A percentile compares a stretch with the other conserved stretches of the same genome.
These are phyloP conservation scores for Epinephelus moara DNA, from an alignment of 2,113 vertebrate species.

Conservation along the genomic window DNA sequence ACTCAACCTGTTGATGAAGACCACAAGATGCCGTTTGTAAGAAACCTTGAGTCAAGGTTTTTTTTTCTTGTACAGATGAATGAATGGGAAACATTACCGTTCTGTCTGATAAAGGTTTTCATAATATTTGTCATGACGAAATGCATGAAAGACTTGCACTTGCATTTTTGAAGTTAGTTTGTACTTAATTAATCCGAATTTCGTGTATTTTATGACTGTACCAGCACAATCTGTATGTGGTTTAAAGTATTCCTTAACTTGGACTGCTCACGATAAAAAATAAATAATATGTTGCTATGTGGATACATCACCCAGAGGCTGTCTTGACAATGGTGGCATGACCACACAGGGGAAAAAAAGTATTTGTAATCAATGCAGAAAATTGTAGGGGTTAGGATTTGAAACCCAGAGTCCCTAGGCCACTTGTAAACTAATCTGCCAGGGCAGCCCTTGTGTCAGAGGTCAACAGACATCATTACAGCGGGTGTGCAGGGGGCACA, in stretches of 20 bases:
- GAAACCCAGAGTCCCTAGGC: constrained; percentile 74
- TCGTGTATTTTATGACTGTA: not conserved
- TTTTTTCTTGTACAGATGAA: not conserved
- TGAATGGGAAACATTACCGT: not conserved
- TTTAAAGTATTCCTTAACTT: not conserved
- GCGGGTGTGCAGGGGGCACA: constrained; percentile 78
- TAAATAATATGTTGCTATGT: not conserved
- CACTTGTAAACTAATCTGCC: constrained; percentile 83
- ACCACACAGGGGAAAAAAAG: constrained; percentile 9
- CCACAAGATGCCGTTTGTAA: not conserved
- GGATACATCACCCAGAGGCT: not conserved
- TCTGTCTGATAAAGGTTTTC: not conserved
- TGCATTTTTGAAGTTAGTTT: not conserved
- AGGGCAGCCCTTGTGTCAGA: constrained; percentile 80
- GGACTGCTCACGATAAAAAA: not conserved
- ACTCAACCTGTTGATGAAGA: not conserved
- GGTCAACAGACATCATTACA: constrained; percentile 84
- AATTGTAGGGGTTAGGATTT: constrained; percentile 68
- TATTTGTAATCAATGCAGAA: constrained; percentile 72
- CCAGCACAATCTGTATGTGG: not conserved
- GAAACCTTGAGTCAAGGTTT: not conserved
- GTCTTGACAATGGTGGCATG: constrained; percentile 37
- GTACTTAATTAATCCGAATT: too few relatives aligned
- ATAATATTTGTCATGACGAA: not conserved
- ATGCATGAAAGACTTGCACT: too few relatives aligned